These are phyloP conservation scores for Notothenia coriiceps DNA, from an alignment of 2,113 vertebrate genomes.

Conservation along the genomic window DNA sequence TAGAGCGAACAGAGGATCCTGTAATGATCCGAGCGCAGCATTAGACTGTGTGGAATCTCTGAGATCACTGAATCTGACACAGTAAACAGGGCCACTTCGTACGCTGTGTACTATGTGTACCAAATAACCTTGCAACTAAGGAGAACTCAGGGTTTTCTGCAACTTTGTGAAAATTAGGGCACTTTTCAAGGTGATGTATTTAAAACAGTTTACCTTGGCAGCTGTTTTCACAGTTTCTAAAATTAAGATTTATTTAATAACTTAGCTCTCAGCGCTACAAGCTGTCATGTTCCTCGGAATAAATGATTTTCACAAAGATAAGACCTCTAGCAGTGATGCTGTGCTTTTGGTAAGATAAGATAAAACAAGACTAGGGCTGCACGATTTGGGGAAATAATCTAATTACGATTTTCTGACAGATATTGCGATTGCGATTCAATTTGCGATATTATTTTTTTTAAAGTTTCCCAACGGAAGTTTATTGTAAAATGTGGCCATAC, in stretches of 20 bases:
- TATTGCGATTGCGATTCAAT: no score
- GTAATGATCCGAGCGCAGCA: conserved; percentile 26
- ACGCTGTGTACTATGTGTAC: conserved; percentile 1
- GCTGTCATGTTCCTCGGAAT: neutral
- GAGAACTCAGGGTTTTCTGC: neutral
- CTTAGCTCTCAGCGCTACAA: neutral
- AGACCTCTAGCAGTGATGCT: neutral
- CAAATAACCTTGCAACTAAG: conserved; percentile 15
- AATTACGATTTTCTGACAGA: no score
- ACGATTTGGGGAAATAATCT: no score
- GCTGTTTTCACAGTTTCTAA: neutral
- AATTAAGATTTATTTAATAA: no score
- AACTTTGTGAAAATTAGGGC: neutral
- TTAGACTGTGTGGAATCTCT: conserved; percentile 52
- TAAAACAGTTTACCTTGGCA: no score
- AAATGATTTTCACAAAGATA: neutral
- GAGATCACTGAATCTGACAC: conserved; percentile 47
- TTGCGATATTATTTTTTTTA: no score
- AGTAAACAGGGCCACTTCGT: conserved; percentile 48
- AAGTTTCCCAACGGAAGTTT: no score
- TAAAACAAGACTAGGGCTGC: no score
- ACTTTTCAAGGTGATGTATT: neutral
- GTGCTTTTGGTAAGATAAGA: no score
- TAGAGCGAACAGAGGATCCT: conserved; percentile 49
- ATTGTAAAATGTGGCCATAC: no score